A percentile compares a stretch with the other conserved stretches of the same genome.
Evolutionary conservation across 2,888 invertebrate species (phyloP).

Genomic region (Hydropsyche betteni): DNA sequence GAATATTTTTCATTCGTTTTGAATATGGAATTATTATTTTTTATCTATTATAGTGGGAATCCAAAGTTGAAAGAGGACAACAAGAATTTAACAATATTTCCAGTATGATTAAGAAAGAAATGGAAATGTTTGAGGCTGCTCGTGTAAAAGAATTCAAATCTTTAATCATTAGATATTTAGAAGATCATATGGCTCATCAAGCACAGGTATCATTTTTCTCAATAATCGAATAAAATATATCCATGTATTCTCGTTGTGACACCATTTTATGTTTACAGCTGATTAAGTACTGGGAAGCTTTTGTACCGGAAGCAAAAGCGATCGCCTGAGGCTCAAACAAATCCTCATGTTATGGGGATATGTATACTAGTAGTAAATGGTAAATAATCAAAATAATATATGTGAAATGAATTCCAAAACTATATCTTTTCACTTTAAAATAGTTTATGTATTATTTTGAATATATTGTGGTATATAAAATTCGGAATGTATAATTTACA

Average conservation of each 20-base stretch:
- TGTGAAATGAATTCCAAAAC: constrained; percentile 1
- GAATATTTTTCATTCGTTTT: background rate
- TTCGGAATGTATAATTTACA: background rate
- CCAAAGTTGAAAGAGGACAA: constrained; percentile 95
- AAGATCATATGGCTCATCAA: constrained; percentile 93
- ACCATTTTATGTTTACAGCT: constrained; percentile 67
- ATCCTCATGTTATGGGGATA: constrained; percentile 43
- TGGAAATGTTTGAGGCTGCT: constrained; percentile 89
- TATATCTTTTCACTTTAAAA: constrained; percentile 1
- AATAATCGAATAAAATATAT: background rate
- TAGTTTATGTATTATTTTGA: background rate
- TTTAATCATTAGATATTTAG: constrained; percentile 89
- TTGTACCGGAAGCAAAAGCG: constrained; percentile 93
- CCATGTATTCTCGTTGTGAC: background rate
- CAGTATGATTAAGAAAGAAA: constrained; percentile 91
- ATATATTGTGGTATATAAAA: constrained; percentile 1
- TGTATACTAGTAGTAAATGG: constrained; percentile 42
- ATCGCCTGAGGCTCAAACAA: constrained; percentile 74
- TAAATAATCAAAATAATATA: constrained; percentile 10
- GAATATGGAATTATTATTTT: background rate
- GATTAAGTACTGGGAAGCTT: constrained; percentile 95
- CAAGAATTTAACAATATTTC: constrained; percentile 97
- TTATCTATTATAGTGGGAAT: constrained; percentile 78
- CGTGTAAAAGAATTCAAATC: constrained; percentile 90
- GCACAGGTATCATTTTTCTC: constrained; percentile 74